Evolutionary conservation across 2,797 vertebrate species (phyloP).

Genomic region (Gephyroberyx darwinii): DNA sequence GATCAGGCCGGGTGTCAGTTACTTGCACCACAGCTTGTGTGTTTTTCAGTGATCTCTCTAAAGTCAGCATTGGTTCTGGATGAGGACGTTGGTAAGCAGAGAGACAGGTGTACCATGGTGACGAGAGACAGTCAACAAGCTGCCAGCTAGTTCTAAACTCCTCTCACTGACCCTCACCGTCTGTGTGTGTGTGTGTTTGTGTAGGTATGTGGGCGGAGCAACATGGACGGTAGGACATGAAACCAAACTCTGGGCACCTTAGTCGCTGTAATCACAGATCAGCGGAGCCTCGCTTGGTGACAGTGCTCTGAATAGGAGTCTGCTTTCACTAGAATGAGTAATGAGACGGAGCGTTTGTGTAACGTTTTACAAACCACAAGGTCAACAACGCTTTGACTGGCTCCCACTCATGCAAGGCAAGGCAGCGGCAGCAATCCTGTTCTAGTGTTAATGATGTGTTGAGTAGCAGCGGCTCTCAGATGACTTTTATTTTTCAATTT

Average conservation of each 20-base stretch:
- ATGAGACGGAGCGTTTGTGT: neutral
- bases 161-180: conserved; percentile 27
- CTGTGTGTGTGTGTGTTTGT: conserved; percentile 48
- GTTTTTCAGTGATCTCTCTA: neutral
- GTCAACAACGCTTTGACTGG: neutral
- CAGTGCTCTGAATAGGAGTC: neutral
- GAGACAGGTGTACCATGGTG: conserved; percentile 36
- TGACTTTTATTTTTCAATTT: conserved; percentile 25
- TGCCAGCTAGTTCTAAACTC: conserved; percentile 33
- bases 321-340: neutral
- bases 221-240: conserved; percentile 40
- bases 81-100: conserved; percentile 1
- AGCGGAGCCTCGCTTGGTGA: neutral
- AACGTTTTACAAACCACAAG: neutral
- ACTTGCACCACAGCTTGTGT: neutral
- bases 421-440: neutral
- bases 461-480: neutral
- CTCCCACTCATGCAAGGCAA: neutral
- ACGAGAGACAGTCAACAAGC: conserved; percentile 35
- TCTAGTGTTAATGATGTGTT: conserved; percentile 6
- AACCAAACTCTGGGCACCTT: conserved; percentile 35
- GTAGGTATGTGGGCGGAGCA: conserved; percentile 54
- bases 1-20: neutral
- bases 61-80: neutral
- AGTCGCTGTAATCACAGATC: conserved; percentile 29